Evolutionary conservation across 30 jellyfish, hydroid and myxozoan genomes (phyloP), one percentile per base, ranked within the genome.

Genomic region (Hydractinia symbiolongicarpus): DNA sequence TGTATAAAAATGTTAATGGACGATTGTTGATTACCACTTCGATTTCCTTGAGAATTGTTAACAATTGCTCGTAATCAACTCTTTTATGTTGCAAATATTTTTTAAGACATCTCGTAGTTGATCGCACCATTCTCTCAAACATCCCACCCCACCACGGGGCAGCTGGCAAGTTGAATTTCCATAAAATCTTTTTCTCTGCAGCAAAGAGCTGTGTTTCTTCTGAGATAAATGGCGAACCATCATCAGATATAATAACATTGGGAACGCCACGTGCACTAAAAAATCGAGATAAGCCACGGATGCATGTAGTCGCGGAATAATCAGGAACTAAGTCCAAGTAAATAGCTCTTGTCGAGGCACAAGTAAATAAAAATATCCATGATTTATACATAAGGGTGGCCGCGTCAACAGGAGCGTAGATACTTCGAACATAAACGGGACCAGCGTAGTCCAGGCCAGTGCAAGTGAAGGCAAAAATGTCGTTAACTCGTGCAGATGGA

Each of bases 71-170:
- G n/a, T n/a, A n/a, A n/a, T n/a, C n/a, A n/a, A n/a, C n/a, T n/a
- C n/a, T n/a, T n/a, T n/a, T n/a, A n/a, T n/a, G n/a, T n/a, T n/a
- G n/a, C n/a, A n/a, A 64, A 44, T 7, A n/a, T 64, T 64, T 1
- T 4, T 64, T 62, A 40, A 62, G 73, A 66, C 88, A 79, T 60
- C 87, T 66, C 72, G 62, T 60, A 21, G 60, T 67, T 54, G 79
- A 80, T 53, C 81, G 21, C 53, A 70, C 6, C 56, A 53, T 64
- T 69, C 66, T 56, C 19, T 68, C 79, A 62, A 67, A 82, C 10
- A 51, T 53, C 20, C 86, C 87, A 9, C 89, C 89, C 89, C 89
- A 80, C 70, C 84, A 80, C 44, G 88, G 72, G 10, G 78, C 85
- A 1, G 83, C 79, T 20, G 79, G 71, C 44, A 67, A 55, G 51